Base-by-base conservation (phyloP, 2,797 vertebrate species). In the Setipinna tenuifilis region DNA sequence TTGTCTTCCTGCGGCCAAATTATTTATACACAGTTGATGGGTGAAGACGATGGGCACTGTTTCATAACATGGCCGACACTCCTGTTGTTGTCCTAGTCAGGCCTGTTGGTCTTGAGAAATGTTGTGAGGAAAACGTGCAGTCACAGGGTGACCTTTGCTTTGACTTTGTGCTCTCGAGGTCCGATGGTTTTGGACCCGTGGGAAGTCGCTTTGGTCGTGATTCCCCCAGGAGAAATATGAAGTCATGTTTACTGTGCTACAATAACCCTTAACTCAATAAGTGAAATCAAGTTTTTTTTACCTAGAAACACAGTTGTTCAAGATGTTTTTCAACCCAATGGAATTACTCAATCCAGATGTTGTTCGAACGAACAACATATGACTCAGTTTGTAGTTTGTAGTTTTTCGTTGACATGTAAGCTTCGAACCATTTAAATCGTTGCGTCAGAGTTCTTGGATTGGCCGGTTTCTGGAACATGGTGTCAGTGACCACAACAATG, bases 1-100 rank as follows among this genome's bases (percentile, higher is more conserved):
- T 93, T 84, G 59, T 92, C 90, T 94, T 93, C 93, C 93, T 90
- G 85, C 85, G 17, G 28, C 0, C 31, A 82, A 88, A 89, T 87
- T 90, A 91, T 92, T 91, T 93, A 91, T 93, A 92, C 89, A 90
- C 87, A 83, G 82, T 85, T n/a, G n/a, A n/a, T n/a, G n/a, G 50
- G 68, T 28, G 19, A 44, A 21, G 31, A 41, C 19, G 35, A 44
- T 85, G 86, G 85, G 88, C 93, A 87, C 89, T 88, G 91, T 95
- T 94, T 95, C 89, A 89, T 89, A 93, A 93, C 89, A 88, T 11
- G 35, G 71, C 0, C 86, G 31, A 85, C 86, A 82, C 91, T 87
- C 83, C 62, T 86, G 86, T 86, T 86, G 86, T 86, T 85, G 25
- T 87, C 84, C 19, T 71, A 9, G 0, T 31, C 3, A 17, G 17